Evolutionary conservation across 2,888 invertebrate genomes (phyloP), one percentile per base, ranked within the genome.

Genomic region (Taenaris catops): DNA sequence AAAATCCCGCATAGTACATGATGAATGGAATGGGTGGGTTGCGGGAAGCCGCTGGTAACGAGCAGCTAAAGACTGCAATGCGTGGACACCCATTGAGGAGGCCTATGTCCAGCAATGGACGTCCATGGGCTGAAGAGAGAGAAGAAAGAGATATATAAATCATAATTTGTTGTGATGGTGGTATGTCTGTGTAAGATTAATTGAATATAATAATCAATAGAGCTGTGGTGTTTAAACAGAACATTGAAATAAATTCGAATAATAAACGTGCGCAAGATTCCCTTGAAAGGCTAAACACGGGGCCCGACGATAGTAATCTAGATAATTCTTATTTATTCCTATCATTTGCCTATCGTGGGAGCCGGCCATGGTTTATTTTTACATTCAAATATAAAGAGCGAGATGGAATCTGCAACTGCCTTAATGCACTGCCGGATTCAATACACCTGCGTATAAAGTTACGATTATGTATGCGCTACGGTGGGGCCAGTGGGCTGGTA

Each of bases 371-470:
- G 41, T 38, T 35, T 44, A 46, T 45, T 45, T 45, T 45, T 39
- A 39, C 42, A 37, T 45, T 43, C 36, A 45, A 34, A 45, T 44
- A 45, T 45, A 42, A 40, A 38, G 42, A 17, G 23, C 20, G 36
- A 34, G 21, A 37, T 33, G 43, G 42, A 24, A 41, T 34, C 34
- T 36, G 36, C 36, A 25, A 34, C 43, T 33, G 12, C 34, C 25
- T 32, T 28, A 60, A 57, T 61, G 50, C 58, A 44, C 41, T 35
- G 49, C 48, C 49, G 50, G 60, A 58, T 64, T 56, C 61, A 58
- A 63, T 71, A 63, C 71, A 71, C 73, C 68, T 71, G 73, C 67
- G 64, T 64, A 62, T 66, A 58, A 59, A 64, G 49, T 61, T 63
- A 61, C 61, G 58, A 63, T 72, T 73, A 68, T 70, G 70, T 68